Conservation (phyloP, 2,113 vertebrate genomes). For the Reinhardtius hippoglossoides region DNA sequence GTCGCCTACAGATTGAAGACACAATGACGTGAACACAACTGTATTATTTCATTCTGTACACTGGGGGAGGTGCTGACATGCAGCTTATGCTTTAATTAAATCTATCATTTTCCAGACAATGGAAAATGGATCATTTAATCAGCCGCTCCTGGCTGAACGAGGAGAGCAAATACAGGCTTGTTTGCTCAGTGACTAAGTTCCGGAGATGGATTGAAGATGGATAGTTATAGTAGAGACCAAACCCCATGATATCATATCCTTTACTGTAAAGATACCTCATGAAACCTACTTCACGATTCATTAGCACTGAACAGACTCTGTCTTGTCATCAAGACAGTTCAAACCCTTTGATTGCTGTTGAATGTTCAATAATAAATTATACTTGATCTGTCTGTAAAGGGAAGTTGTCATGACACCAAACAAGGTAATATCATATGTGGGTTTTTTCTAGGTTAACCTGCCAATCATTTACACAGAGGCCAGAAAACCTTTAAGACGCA, state of each 20-base stretch:
- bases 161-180: slow-evolving; percentile 75
- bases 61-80: slow-evolving; percentile 69
- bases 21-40: slow-evolving; percentile 41
- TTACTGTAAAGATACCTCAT: slow-evolving; percentile 62
- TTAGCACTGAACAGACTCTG: slow-evolving; percentile 57
- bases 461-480: slow-evolving; percentile 11
- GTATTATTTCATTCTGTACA: slow-evolving; percentile 65
- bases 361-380: slow-evolving; percentile 43
- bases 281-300: slow-evolving; percentile 60
- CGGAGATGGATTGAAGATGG: slow-evolving; percentile 73
- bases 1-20: slow-evolving; percentile 37
- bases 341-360: slow-evolving; percentile 49
- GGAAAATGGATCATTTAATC: slow-evolving; percentile 76
- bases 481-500: neutral
- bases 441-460: slow-evolving; percentile 9
- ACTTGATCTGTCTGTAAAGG: slow-evolving; percentile 12
- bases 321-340: slow-evolving; percentile 48
- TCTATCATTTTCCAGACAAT: slow-evolving; percentile 76
- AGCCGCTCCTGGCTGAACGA: slow-evolving; percentile 72
- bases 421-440: neutral
- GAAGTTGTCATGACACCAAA: slow-evolving; percentile 41
- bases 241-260: slow-evolving; percentile 81
- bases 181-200: slow-evolving; percentile 82
- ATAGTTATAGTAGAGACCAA: slow-evolving; percentile 66
- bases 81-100: slow-evolving; percentile 67